A percentile compares a stretch with the other conserved stretches of the same genome.
Conservation (phyloP, 2,888 invertebrate genomes). For the Tolmerus cingulatus region DNA sequence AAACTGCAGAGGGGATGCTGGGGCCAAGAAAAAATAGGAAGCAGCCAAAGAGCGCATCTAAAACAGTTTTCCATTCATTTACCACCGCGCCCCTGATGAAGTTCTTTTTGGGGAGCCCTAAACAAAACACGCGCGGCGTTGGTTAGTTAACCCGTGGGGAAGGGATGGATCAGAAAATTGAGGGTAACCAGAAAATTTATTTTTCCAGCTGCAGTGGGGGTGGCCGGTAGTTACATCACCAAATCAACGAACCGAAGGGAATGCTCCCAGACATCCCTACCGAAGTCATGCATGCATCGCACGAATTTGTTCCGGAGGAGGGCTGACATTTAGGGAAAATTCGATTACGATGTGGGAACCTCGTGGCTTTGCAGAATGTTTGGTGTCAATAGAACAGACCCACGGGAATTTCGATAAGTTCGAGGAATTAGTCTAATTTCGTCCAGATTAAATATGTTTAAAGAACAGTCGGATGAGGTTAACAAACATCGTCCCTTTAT, state of each 20-base stretch:
- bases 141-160: neutral
- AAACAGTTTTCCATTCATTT: neutral
- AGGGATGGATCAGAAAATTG: constrained; percentile 29
- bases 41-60: neutral
- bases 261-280: neutral
- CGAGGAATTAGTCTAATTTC: too few relatives aligned
- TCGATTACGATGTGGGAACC: constrained; percentile 20
- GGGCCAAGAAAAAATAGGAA: neutral
- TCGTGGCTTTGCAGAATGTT: constrained; percentile 19
- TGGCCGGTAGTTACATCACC: constrained; percentile 4
- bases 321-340: constrained; percentile 27
- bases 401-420: too few relatives aligned
- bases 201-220: neutral
- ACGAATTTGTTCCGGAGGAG: constrained; percentile 5
- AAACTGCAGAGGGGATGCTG: neutral
- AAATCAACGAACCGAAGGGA: constrained; percentile 27
- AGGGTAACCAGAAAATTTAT: constrained; percentile 24
- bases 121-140: neutral
- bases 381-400: neutral
- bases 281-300: constrained; percentile 1
- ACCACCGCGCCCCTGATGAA: constrained; percentile 1
- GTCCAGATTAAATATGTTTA: too few relatives aligned
- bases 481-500: too few relatives aligned
- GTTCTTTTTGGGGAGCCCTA: neutral
- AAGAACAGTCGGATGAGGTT: too few relatives aligned